phyloP scores from a whole-genome alignment of 2,113 vertebrate species.

The Origma solitaria region DNA sequence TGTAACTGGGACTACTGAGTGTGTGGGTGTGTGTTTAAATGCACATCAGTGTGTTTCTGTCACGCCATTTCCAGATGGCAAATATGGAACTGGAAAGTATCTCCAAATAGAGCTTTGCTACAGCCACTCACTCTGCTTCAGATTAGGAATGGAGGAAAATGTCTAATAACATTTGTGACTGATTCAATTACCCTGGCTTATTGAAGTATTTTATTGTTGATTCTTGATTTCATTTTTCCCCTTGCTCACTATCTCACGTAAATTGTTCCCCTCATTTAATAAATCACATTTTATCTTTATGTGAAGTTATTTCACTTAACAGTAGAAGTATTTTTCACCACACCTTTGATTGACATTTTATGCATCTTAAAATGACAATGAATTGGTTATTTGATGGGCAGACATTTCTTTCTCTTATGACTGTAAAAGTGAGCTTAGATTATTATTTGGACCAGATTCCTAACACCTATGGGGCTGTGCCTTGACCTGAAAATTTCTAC shows the following conservation, averaged over 20 bases:
- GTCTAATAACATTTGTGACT: not conserved
- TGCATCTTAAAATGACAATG: not conserved
- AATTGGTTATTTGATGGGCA: not conserved
- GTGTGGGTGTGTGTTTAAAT: not conserved
- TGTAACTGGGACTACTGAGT: not conserved
- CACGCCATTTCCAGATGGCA: not conserved
- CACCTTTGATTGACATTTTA: not conserved
- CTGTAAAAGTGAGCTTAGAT: not conserved
- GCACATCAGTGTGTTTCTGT: not conserved
- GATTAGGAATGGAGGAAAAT: not conserved
- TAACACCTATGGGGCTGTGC: not conserved
- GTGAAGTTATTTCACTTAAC: not conserved
- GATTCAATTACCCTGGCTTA: not conserved
- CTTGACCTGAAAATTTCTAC: not conserved
- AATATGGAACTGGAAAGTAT: not conserved
- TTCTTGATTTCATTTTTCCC: not conserved
- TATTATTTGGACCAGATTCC: not conserved
- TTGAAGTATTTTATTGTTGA: not conserved
- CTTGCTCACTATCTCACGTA: not conserved
- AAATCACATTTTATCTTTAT: not conserved
- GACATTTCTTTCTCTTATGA: not conserved
- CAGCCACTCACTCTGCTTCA: not conserved
- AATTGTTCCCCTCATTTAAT: not conserved
- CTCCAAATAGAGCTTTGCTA: not conserved
- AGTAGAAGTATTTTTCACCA: not conserved